These are phyloP conservation scores for Heliothis peltigera DNA, from an alignment of 2,888 invertebrate genomes.

Conservation along the genomic window DNA sequence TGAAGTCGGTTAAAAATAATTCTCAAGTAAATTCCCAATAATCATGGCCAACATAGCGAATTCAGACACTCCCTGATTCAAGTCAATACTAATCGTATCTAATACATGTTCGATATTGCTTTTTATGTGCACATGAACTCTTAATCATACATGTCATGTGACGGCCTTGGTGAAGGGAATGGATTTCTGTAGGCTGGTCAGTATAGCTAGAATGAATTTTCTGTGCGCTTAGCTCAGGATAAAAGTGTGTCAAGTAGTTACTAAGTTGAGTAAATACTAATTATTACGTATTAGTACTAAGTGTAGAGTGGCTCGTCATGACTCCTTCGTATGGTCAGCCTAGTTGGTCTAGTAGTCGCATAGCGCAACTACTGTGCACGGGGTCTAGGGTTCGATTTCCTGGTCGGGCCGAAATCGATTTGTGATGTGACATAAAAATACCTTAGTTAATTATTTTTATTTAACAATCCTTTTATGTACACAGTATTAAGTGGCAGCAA, in stretches of 20 bases:
- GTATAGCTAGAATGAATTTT: background rate
- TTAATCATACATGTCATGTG: slow-evolving; percentile 36
- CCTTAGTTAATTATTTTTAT: too few species aligned
- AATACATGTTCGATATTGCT: slow-evolving; percentile 42
- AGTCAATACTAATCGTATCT: slow-evolving; percentile 24
- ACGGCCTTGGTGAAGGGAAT: slow-evolving; percentile 55
- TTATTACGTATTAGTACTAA: too few species aligned
- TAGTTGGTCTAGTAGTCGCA: too few species aligned
- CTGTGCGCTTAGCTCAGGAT: background rate
- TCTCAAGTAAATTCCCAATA: slow-evolving; percentile 8
- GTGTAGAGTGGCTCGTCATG: too few species aligned
- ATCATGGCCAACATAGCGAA: slow-evolving; percentile 27
- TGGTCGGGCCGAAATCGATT: too few species aligned
- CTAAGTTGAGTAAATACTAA: background rate
- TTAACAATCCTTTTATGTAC: too few species aligned
- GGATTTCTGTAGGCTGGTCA: slow-evolving; percentile 25
- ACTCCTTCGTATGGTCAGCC: too few species aligned
- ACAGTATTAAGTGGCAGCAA: too few species aligned
- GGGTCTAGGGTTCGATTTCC: too few species aligned
- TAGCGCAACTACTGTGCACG: too few species aligned
- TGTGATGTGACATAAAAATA: too few species aligned
- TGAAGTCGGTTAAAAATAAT: too few species aligned
- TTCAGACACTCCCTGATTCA: slow-evolving; percentile 39
- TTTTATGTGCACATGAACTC: slow-evolving; percentile 59
- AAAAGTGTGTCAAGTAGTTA: background rate